phyloP scores from a whole-genome alignment of 2,888 invertebrate species.

The Luperina testacea region DNA sequence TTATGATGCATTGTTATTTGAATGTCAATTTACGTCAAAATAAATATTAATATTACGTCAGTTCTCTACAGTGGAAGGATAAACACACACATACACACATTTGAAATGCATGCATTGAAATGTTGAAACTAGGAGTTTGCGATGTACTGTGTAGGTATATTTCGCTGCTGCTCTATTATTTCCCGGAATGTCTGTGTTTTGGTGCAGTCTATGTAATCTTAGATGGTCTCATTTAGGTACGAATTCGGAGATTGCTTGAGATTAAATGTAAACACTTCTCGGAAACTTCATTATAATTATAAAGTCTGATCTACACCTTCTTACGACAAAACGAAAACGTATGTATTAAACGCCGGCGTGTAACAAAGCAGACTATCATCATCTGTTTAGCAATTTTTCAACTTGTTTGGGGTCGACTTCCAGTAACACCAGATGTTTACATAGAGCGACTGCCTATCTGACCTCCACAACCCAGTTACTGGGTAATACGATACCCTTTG shows the following conservation, averaged over 20 bases:
- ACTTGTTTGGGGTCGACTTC: too few relatives aligned
- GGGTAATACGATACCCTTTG: background rate
- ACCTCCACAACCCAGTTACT: background rate
- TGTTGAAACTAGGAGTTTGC: conserved; percentile 48
- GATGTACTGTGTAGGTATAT: conserved; percentile 42
- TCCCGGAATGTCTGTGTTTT: conserved; percentile 37
- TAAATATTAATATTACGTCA: conserved; percentile 31
- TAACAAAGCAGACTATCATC: too few relatives aligned
- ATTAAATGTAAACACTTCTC: conserved; percentile 2
- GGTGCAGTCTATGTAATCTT: conserved; percentile 29
- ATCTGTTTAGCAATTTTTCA: too few relatives aligned
- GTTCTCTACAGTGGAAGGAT: conserved; percentile 2
- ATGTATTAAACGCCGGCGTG: too few relatives aligned
- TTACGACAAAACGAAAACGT: background rate
- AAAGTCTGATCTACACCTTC: background rate
- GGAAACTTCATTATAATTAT: background rate
- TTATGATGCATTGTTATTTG: conserved; percentile 18
- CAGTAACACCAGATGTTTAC: too few relatives aligned
- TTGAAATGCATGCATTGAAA: conserved; percentile 56
- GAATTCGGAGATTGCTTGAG: conserved; percentile 7
- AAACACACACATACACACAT: conserved; percentile 22
- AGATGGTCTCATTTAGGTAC: conserved; percentile 28
- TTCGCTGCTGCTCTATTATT: conserved; percentile 38
- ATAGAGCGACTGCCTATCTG: too few relatives aligned
- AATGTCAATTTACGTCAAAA: conserved; percentile 16